Base-by-base conservation (phyloP, 2,113 vertebrate species). In the Rhinoderma darwinii region DNA sequence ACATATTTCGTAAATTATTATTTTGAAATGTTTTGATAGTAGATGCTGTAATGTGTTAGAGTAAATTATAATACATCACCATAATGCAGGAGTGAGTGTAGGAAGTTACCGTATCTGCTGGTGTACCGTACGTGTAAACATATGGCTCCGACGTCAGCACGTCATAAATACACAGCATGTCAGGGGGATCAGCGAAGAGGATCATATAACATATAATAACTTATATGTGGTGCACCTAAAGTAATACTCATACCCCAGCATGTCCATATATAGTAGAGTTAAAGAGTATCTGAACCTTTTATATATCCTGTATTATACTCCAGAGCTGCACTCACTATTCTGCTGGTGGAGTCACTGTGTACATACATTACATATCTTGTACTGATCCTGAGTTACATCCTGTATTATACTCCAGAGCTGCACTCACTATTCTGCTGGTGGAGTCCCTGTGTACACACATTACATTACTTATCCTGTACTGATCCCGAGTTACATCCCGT, bases 1-100 rank as follows among this genome's bases (percentile, higher is more conserved):
- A 56, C 5, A 15, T 30, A 43, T 59, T 61, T 63, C 15, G 30
- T 44, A 81, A 81, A 43, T 63, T n/a, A 81, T 41, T 81, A 82
- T 82, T 82, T 30, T 82, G 79, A 66, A 44, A 66, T 82, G 79
- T 82, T 82, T 66, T 82, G 79, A 82, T 82, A 30, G 56, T 41
- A 59, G 12, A 43, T 43, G n/a, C 59, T 8, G 27, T 82, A 66
- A 82, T 63, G 79, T 82, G 79, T 82, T 61, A 61, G 35, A 63
- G 25, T 43, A 63, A 81, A 39, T 81, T 82, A 61, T 30, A 17
- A 82, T 82, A 41, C 61, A 12, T 44, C 79, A 4, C 79, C 79
- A 66, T 82, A 82, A 82, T 82, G 39, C 79, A 82, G 54, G 51
- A 80, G 50, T 20, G 54, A 81, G 78, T 61, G 78, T 41, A 81